Base-by-base conservation (phyloP, 2,113 vertebrate genomes). In the Sinocyclocheilus anophthalmus region DNA sequence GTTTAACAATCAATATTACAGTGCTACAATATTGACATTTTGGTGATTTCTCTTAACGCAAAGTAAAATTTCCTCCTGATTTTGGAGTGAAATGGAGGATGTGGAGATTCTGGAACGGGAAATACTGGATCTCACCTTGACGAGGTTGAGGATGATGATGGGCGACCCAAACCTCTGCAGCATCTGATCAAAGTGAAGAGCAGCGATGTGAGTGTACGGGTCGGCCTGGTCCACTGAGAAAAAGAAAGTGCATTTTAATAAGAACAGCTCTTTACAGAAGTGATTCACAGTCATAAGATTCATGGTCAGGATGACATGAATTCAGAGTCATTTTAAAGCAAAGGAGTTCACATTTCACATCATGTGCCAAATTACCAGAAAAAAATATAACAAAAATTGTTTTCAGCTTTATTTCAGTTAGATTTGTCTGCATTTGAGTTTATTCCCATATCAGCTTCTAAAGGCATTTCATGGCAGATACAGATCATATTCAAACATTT, bases 181-280 rank as follows among this genome's bases (percentile, higher is more conserved):
- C 98, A 99, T 99, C 94, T 99, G 98, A 92, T 99, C 98, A 87
- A 99, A 99, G 91, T 99, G 98, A 90, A 98, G 96, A 37, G 95
- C 97, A 33, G 98, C 97, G 70, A 97, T 95, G 0, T 97, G 96
- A 2, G 98, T 96, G 20, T 96, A 99, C 0, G 98, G 98, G 91
- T 99, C 98, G n/a, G 97, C 97, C 88, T 99, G 98, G 90, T 99
- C 98, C 96, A 99, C 98, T 99, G 42, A 33, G 88, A 16, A 50
- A 87, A 20, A 81, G 42, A 81, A 18, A 82, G 14, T 67, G 45
- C 16, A 39, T 37, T 37, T 70, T 30, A 72, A 20, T 22, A 59
- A 59, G 18, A 57, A 6, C 53, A 53, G 53, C 30, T 37, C 13
- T 70, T 70, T 20, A 70, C 3, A 11, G 30, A 22, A 11, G 20